phyloP scores from a whole-genome alignment of 2,797 vertebrate species.

The Squalus acanthias region DNA sequence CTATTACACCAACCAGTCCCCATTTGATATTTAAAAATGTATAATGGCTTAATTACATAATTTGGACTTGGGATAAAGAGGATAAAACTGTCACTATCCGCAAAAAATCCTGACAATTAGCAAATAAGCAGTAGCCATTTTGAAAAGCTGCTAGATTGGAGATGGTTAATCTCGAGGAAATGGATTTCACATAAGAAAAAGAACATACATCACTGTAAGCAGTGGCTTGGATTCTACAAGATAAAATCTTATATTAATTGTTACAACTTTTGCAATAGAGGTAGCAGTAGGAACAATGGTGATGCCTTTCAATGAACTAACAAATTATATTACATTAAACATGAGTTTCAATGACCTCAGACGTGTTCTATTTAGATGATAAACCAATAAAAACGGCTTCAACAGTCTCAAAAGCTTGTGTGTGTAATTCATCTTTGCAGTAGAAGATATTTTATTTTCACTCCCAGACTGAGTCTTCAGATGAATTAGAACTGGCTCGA shows the following conservation, averaged over 20 bases:
- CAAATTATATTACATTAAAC: constrained; percentile 8
- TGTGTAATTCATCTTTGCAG: background rate
- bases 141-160: background rate
- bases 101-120: background rate
- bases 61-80: background rate
- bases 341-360: background rate
- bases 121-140: background rate
- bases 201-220: background rate
- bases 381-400: background rate
- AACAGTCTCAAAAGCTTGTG: background rate
- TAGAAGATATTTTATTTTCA: background rate
- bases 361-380: background rate
- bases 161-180: background rate
- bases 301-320: background rate
- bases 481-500: background rate
- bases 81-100: background rate
- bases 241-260: constrained; percentile 25
- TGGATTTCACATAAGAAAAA: background rate
- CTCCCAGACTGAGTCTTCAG: background rate
- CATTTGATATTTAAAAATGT: no score
- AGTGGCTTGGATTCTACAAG: background rate
- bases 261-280: background rate
- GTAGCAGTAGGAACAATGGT: background rate
- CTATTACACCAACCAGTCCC: background rate
- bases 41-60: background rate